A percentile compares a stretch with the other conserved stretches of the same genome.
Evolutionary conservation across 2,797 vertebrate species (phyloP).

Genomic region (Tokudaia muenninki): DNA sequence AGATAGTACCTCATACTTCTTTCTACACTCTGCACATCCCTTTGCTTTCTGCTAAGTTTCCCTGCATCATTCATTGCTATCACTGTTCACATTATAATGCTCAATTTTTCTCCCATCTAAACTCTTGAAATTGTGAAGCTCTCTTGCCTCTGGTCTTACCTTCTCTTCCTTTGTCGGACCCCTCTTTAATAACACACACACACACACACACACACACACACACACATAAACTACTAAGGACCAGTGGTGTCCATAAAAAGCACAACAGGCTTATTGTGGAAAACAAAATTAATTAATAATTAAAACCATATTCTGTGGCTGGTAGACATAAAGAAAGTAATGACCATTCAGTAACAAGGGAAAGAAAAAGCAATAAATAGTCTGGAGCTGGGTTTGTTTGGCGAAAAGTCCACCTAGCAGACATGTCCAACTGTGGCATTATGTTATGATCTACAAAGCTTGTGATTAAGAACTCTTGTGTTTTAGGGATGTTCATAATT

Average conservation of each 20-base stretch:
- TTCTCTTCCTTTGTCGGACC: neutral
- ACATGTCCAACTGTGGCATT: no score
- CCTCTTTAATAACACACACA: neutral
- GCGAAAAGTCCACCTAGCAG: neutral
- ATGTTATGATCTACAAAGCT: neutral
- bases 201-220: neutral
- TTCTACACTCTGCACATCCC: neutral
- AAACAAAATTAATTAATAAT: neutral
- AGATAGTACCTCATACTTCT: neutral
- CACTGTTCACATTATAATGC: neutral
- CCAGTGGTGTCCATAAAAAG: neutral
- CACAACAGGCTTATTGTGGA: neutral
- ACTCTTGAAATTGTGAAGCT: neutral
- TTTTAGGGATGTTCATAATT: neutral
- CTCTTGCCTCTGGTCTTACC: neutral
- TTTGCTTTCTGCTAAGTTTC: neutral
- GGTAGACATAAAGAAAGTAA: constrained; percentile 30
- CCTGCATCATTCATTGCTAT: neutral
- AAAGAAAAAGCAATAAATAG: neutral
- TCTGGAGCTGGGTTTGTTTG: neutral
- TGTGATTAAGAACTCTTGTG: neutral
- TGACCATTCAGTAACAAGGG: neutral
- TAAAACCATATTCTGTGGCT: neutral
- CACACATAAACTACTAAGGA: neutral
- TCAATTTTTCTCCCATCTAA: neutral